A percentile compares a stretch with the other conserved stretches of the same genome.
Evolutionary conservation across 1,140 invertebrate genomes (phyloP).

Genomic region (Anoplolepis gracilipes): DNA sequence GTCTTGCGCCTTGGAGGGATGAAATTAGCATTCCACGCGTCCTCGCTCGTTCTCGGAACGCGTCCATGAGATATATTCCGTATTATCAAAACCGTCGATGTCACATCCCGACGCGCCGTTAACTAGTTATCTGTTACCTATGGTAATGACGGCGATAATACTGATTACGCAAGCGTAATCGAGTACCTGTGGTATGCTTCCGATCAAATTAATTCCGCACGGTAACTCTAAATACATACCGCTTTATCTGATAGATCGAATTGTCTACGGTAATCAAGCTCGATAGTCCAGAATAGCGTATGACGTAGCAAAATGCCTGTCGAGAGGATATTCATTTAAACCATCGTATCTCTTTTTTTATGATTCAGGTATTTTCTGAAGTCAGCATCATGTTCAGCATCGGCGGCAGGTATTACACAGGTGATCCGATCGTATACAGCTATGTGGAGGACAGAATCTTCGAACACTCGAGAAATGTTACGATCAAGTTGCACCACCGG

Average conservation of each 20-base stretch:
- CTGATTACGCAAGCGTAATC: slow-evolving; percentile 57
- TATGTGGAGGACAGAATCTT: slow-evolving; percentile 89
- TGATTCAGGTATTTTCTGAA: slow-evolving; percentile 87
- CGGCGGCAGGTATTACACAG: slow-evolving; percentile 89
- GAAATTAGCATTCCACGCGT: slow-evolving; percentile 79
- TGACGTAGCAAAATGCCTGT: neutral
- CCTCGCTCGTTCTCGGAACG: slow-evolving; percentile 46
- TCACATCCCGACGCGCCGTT: slow-evolving; percentile 70
- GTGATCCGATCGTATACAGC: slow-evolving; percentile 88
- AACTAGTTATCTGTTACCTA: slow-evolving; percentile 60
- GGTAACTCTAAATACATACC: slow-evolving; percentile 20
- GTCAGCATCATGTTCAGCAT: slow-evolving; percentile 90
- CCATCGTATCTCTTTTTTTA: slow-evolving; percentile 41
- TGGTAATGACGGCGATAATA: slow-evolving; percentile 57
- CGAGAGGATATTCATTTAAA: neutral
- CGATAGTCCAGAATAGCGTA: neutral
- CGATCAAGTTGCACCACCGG: slow-evolving; percentile 88
- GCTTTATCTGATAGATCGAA: slow-evolving; percentile 46
- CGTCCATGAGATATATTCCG: slow-evolving; percentile 42
- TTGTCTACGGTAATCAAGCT: slow-evolving; percentile 40
- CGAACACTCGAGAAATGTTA: slow-evolving; percentile 88
- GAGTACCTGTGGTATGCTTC: slow-evolving; percentile 50
- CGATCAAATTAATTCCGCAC: slow-evolving; percentile 60
- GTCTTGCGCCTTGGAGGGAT: slow-evolving; percentile 64
- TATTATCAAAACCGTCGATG: slow-evolving; percentile 77